Percentiles rank a stretch among this genome's conserved stretches.
These are phyloP conservation scores for Macrobrachium nipponense DNA, from an alignment of 1,140 invertebrate species.

Conservation along the genomic window DNA sequence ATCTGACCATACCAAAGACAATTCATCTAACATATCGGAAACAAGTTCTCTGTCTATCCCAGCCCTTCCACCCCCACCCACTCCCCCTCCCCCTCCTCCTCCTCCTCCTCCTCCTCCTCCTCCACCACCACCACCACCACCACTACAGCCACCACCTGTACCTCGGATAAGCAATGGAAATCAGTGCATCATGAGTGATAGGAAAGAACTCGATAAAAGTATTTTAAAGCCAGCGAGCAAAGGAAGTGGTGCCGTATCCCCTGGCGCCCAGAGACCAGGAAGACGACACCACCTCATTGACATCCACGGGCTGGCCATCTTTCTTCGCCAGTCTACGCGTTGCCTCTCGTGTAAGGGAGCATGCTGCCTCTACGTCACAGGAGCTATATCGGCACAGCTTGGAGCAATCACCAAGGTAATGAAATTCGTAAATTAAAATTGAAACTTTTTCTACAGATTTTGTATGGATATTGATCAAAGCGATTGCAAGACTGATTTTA, in stretches of 20 bases:
- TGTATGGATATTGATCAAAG: not conserved
- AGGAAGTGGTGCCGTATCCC: not conserved
- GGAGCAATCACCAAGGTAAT: constrained; percentile 52
- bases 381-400: constrained; percentile 39
- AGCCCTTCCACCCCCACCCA: no score
- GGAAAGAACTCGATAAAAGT: no score
- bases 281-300: constrained; percentile 44
- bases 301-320: constrained; percentile 48
- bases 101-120: no score
- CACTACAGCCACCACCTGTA: no score
- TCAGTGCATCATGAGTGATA: no score
- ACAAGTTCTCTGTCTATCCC: no score
- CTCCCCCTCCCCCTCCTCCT: no score
- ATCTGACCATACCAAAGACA: not conserved
- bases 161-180: no score
- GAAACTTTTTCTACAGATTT: no score
- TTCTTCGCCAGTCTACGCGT: constrained; percentile 36
- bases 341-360: constrained; percentile 31
- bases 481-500: not conserved
- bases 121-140: no score
- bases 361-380: constrained; percentile 45
- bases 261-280: constrained; percentile 19
- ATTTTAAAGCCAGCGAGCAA: not conserved
- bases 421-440: not conserved
- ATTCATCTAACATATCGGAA: no score